These are phyloP conservation scores for Porites rus DNA, from an alignment of 92 coral and sea anemone genomes.

Conservation along the genomic window DNA sequence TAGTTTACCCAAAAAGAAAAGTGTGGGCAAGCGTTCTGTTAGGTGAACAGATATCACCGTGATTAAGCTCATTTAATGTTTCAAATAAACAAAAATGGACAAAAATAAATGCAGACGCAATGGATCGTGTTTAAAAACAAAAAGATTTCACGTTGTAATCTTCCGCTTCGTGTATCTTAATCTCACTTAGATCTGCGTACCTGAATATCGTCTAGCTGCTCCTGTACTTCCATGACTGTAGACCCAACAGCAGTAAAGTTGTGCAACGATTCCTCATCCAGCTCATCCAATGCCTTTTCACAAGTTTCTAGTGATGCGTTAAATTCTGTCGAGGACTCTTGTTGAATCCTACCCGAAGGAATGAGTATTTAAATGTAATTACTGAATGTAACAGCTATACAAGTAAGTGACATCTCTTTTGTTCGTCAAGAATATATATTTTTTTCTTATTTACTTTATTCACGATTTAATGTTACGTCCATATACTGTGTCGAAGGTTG, in stretches of 20 bases:
- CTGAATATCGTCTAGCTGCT: constrained; percentile 79
- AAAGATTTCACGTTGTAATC: no score
- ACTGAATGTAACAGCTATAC: no score
- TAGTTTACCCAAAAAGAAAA: no score
- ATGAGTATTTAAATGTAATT: no score
- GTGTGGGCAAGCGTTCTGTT: no score
- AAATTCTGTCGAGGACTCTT: constrained; percentile 56
- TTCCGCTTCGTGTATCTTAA: not conserved
- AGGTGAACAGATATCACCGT: no score
- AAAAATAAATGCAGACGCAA: not conserved
- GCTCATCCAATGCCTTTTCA: constrained; percentile 60
- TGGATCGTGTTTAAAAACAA: not conserved
- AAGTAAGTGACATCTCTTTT: no score
- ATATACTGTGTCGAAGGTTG: no score
- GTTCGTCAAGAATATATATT: no score
- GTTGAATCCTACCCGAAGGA: constrained; percentile 42
- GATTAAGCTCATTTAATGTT: not conserved
- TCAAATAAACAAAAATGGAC: not conserved
- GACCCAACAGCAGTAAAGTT: constrained; percentile 76
- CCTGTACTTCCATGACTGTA: constrained; percentile 67
- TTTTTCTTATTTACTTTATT: no score
- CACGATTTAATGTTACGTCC: no score
- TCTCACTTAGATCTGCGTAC: constrained; percentile 31
- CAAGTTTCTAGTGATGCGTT: constrained; percentile 54
- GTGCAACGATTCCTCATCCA: constrained; percentile 69